Conservation (phyloP, 1,140 invertebrate genomes). For the Bombyx mori region ASM3026992v2 NC_085113.1:6506001-6506500, state of each 20-base stretch:
- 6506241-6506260: constrained; percentile 50
- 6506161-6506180: constrained; percentile 55
- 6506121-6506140: constrained; percentile 53
- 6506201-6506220: constrained; percentile 55
- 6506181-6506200: constrained; percentile 52
- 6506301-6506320: constrained; percentile 56
- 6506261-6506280: constrained; percentile 63
- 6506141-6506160: constrained; percentile 34
- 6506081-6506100: constrained; percentile 64
- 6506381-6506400: constrained; percentile 59
- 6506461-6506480: constrained; percentile 47
- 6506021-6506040: constrained; percentile 58
- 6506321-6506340: constrained; percentile 49
- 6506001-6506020: constrained; percentile 49
- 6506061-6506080: constrained; percentile 59
- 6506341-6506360: constrained; percentile 47
- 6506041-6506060: constrained; percentile 60
- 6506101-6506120: constrained; percentile 44
- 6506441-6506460: constrained; percentile 43
- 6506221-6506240: constrained; percentile 56
- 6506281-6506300: constrained; percentile 48
- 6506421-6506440: constrained; percentile 57
- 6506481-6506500: constrained; percentile 57
- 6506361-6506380: constrained; percentile 56
- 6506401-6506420: constrained; percentile 62